Percentiles rank a stretch among this genome's conserved stretches.
Conservation (phyloP, 2,113 vertebrate species). For the Physeter macrocephalus region DNA sequence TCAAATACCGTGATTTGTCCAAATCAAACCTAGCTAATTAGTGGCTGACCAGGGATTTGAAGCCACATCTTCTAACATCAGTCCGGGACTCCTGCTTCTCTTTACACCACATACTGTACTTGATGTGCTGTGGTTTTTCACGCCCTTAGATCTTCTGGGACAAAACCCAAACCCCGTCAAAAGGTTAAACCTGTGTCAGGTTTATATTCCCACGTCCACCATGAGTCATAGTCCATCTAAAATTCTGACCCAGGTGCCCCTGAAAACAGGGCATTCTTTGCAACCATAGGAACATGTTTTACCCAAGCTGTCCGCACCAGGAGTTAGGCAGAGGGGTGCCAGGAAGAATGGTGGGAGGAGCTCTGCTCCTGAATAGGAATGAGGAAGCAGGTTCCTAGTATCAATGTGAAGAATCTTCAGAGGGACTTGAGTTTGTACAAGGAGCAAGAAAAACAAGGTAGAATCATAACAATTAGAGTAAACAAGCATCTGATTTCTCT, state of each 20-base stretch:
- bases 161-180: not conserved
- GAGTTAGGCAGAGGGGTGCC: not conserved
- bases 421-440: not conserved
- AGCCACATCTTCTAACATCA: not conserved
- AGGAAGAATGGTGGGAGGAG: not conserved
- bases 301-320: not conserved
- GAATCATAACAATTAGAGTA: constrained; percentile 16
- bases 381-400: not conserved
- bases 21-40: not conserved
- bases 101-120: not conserved
- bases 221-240: not conserved
- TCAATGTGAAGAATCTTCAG: not conserved
- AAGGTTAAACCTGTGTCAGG: not conserved
- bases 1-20: not conserved
- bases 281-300: not conserved
- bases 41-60: not conserved
- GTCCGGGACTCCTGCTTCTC: not conserved
- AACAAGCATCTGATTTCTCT: not conserved
- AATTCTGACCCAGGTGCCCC: not conserved
- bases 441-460: constrained; percentile 12
- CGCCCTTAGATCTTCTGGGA: not conserved
- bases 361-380: not conserved
- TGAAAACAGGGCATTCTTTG: not conserved
- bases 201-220: not conserved
- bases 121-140: not conserved